phyloP scores from a whole-genome alignment of 2,797 vertebrate genomes.

The Delichon dasypus region DNA sequence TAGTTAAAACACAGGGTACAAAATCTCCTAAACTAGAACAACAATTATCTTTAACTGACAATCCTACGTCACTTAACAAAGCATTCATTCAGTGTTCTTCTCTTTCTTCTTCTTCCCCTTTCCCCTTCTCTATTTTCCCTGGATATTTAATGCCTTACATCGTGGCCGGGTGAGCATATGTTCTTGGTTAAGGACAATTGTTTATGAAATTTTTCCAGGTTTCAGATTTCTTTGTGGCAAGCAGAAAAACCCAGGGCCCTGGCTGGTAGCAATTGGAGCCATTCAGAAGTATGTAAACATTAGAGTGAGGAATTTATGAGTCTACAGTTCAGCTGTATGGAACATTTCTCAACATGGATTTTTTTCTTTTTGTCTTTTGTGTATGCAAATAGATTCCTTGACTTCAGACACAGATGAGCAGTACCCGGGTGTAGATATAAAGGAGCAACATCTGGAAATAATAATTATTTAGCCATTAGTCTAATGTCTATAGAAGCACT shows the following conservation, averaged over 20 bases:
- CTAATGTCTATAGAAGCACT: not conserved
- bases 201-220: constrained; percentile 70
- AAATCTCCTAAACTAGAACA: constrained; percentile 6
- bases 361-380: not conserved
- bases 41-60: not conserved
- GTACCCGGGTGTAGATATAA: constrained; percentile 15
- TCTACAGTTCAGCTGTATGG: constrained; percentile 20
- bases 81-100: constrained; percentile 12
- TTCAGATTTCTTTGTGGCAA: constrained; percentile 68
- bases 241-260: constrained; percentile 40
- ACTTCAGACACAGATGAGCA: constrained; percentile 33
- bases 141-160: constrained; percentile 45
- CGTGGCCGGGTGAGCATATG: constrained; percentile 58
- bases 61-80: constrained; percentile 5
- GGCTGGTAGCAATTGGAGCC: constrained; percentile 54
- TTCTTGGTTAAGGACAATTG: constrained; percentile 68
- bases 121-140: not conserved
- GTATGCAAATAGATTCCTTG: not conserved
- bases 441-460: constrained; percentile 23
- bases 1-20: not conserved
- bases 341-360: not conserved
- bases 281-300: constrained; percentile 65
- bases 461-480: not conserved
- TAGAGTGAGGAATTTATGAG: constrained; percentile 63
- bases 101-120: not conserved